These are phyloP conservation scores for Ornithoptera alexandrae DNA, from an alignment of 2,888 invertebrate species.

Conservation along the genomic window DNA sequence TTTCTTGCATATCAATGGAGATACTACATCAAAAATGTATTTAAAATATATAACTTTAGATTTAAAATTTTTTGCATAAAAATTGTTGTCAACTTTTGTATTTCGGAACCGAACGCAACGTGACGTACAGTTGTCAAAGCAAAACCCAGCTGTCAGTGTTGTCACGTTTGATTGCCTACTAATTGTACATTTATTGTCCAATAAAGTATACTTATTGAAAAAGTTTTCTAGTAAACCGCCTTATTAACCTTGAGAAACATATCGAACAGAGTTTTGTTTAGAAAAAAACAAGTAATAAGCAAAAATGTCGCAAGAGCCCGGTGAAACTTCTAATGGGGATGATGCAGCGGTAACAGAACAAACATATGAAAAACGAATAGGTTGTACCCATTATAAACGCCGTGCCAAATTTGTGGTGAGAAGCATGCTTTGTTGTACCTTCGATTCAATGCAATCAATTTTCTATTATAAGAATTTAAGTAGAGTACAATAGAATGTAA, in stretches of 20 bases:
- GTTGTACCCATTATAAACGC: conserved; percentile 91
- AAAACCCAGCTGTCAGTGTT: conserved; percentile 18
- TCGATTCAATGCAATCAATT: no score
- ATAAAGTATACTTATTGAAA: conserved; percentile 35
- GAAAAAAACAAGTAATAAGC: conserved; percentile 30
- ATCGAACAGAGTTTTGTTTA: conserved; percentile 21
- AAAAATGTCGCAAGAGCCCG: conserved; percentile 60
- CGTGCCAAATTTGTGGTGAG: conserved; percentile 93
- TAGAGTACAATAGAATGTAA: conserved; percentile 43
- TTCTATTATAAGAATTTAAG: no score
- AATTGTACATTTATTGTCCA: conserved; percentile 36
- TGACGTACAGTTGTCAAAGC: not conserved
- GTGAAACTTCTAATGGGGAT: conserved; percentile 48
- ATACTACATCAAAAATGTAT: no score
- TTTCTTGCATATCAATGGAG: no score
- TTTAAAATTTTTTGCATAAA: not conserved
- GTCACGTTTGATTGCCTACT: conserved; percentile 32
- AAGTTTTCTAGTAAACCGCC: conserved; percentile 28
- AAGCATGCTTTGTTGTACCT: conserved; percentile 33
- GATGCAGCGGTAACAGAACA: conserved; percentile 43
- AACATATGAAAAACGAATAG: conserved; percentile 76
- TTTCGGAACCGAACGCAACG: conserved; percentile 3
- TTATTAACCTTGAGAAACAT: conserved; percentile 31
- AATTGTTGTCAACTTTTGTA: not conserved
- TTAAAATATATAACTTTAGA: not conserved